A percentile compares a stretch with the other conserved stretches of the same genome.
Conservation (phyloP, 2,888 invertebrate genomes). For the Chloroclystis v-ata region DNA sequence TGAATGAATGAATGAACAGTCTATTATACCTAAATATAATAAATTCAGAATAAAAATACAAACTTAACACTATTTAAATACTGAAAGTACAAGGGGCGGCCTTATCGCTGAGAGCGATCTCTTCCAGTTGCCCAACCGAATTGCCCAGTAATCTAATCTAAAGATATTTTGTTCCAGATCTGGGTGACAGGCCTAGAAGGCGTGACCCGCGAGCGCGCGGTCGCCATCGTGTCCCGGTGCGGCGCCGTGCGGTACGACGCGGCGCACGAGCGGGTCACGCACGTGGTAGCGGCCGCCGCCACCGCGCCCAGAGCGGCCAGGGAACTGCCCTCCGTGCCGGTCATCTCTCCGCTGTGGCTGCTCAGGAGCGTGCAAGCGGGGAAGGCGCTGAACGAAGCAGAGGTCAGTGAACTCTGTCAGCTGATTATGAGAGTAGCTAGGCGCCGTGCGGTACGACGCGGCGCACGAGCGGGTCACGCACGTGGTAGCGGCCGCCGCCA, state of each 20-base stretch:
- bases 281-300: slow-evolving; percentile 83
- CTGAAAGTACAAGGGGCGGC: too few species aligned
- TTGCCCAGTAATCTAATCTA: too few species aligned
- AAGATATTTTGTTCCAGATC: slow-evolving; percentile 38
- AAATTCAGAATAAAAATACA: too few species aligned
- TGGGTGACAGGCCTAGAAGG: slow-evolving; percentile 62
- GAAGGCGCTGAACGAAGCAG: slow-evolving; percentile 45
- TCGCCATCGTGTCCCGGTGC: slow-evolving; percentile 72
- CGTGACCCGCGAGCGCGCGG: slow-evolving; percentile 55
- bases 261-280: slow-evolving; percentile 85
- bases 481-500: slow-evolving; percentile 81
- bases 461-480: slow-evolving; percentile 87
- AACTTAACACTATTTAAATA: too few species aligned
- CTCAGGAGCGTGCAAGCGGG: slow-evolving; percentile 81
- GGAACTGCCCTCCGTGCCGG: slow-evolving; percentile 68
- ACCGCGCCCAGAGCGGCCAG: slow-evolving; percentile 28
- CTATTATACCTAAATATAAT: too few species aligned
- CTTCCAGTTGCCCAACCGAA: too few species aligned
- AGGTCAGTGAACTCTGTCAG: slow-evolving; percentile 46
- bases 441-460: slow-evolving; percentile 88
- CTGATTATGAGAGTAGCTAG: too few species aligned
- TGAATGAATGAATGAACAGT: too few species aligned
- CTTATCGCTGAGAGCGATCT: too few species aligned
- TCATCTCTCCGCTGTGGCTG: slow-evolving; percentile 87
- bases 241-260: slow-evolving; percentile 90